These are phyloP conservation scores for Ceryle rudis DNA, from an alignment of 2,797 vertebrate genomes.

Conservation along the genomic window DNA sequence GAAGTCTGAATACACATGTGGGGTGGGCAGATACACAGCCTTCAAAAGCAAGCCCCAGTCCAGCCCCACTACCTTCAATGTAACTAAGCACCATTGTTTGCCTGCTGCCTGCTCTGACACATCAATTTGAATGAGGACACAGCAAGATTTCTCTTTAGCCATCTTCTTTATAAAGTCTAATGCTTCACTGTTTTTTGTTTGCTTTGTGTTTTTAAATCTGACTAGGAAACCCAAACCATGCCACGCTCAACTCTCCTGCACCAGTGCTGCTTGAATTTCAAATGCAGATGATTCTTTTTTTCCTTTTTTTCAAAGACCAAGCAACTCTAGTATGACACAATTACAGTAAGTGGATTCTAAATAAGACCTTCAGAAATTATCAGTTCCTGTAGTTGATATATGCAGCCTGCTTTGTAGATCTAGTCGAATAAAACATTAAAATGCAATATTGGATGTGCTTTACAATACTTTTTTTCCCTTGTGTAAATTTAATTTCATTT, in stretches of 20 bases:
- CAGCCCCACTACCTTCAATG: accelerated
- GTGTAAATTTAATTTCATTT: constrained; percentile 37
- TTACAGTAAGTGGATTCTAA: neutral
- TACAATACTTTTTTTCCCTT: neutral
- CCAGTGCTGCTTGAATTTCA: neutral
- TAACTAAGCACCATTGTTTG: neutral
- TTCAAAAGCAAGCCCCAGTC: neutral
- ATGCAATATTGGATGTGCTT: neutral
- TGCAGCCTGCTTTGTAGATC: neutral
- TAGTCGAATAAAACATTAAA: constrained; percentile 12
- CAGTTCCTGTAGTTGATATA: neutral
- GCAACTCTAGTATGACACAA: neutral
- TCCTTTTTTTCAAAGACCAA: neutral
- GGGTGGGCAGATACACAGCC: neutral
- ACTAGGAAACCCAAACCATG: neutral
- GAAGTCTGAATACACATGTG: neutral
- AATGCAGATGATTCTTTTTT: neutral
- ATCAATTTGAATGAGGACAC: neutral
- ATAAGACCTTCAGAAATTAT: neutral
- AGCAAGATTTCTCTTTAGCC: neutral
- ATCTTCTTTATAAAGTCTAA: neutral
- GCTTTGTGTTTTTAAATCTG: neutral
- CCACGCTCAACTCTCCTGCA: neutral
- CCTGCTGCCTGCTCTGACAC: neutral
- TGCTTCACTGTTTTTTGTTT: neutral